phyloP scores from a whole-genome alignment of 2,888 invertebrate species.

The Brachynemurus nebulosus region DNA sequence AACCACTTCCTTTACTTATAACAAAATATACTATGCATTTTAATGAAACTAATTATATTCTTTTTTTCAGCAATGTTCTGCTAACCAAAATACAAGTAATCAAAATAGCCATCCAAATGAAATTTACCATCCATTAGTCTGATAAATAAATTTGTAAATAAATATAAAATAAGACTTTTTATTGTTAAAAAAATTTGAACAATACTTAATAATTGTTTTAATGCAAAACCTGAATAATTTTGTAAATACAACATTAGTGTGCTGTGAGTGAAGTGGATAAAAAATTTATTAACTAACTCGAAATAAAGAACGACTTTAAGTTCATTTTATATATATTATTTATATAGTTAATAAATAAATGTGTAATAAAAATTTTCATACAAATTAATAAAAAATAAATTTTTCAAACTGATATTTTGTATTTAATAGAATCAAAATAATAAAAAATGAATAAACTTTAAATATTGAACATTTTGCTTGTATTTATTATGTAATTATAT shows the following conservation, averaged over 20 bases:
- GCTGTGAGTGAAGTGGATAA: conserved; percentile 1
- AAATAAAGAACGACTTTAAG: too few relatives aligned
- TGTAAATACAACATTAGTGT: neutral
- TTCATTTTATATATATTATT: too few relatives aligned
- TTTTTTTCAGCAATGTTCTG: conserved; percentile 60
- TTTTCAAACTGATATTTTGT: conserved; percentile 1
- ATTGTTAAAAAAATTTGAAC: neutral
- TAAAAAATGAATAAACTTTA: too few relatives aligned
- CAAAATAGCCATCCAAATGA: conserved; percentile 75
- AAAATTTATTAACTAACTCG: too few relatives aligned
- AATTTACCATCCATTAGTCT: conserved; percentile 53
- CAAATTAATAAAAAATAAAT: too few relatives aligned
- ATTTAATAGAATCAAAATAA: too few relatives aligned
- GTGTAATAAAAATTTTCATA: too few relatives aligned
- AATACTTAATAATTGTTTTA: neutral
- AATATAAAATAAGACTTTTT: neutral
- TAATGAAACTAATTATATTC: conserved; percentile 7
- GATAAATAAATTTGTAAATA: conserved; percentile 32
- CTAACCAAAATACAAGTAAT: conserved; percentile 63
- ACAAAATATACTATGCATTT: conserved; percentile 5
- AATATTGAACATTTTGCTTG: too few relatives aligned
- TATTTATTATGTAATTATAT: too few relatives aligned
- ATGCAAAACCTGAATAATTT: neutral
- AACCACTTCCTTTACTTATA: neutral
- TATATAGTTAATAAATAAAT: too few relatives aligned